A percentile compares a stretch with the other conserved stretches of the same genome.
phyloP scores from a whole-genome alignment of 2,888 invertebrate species.

The Aethes cnicana region DNA sequence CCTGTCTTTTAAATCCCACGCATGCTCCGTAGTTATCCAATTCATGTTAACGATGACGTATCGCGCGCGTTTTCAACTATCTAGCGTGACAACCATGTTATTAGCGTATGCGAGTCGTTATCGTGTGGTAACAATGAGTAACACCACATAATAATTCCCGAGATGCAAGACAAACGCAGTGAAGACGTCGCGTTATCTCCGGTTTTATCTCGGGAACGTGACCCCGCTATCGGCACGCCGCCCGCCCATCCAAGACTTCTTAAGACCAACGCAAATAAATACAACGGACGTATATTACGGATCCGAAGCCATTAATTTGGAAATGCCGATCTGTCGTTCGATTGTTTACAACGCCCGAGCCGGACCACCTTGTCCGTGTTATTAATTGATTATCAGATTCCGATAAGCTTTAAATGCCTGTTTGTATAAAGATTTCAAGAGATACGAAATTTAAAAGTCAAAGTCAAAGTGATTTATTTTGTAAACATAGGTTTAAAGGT shows the following conservation, averaged over 20 bases:
- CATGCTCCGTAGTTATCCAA: background rate
- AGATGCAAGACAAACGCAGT: constrained; percentile 51
- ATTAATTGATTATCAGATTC: constrained; percentile 73
- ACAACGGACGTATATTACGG: constrained; percentile 43
- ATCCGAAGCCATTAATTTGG: constrained; percentile 70
- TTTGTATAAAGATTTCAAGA: constrained; percentile 51
- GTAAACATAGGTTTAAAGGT: background rate
- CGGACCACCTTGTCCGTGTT: constrained; percentile 72
- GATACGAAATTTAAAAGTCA: constrained; percentile 36
- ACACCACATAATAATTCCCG: constrained; percentile 25
- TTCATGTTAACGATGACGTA: background rate
- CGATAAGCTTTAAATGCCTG: constrained; percentile 42
- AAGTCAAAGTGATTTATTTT: background rate
- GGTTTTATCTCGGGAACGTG: constrained; percentile 75
- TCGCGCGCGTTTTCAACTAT: background rate
- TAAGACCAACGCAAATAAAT: constrained; percentile 57
- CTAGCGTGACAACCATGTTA: constrained; percentile 14
- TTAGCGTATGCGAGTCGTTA: constrained; percentile 25
- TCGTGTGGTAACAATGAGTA: constrained; percentile 17
- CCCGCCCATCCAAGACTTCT: constrained; percentile 68
- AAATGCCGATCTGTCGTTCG: constrained; percentile 67
- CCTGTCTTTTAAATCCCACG: constrained; percentile 3
- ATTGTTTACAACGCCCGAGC: constrained; percentile 63
- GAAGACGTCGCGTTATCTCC: constrained; percentile 69
- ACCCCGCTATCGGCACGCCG: constrained; percentile 72